Evolutionary conservation across 2,113 vertebrate species (phyloP).

Genomic region (Eulemur rufifrons): DNA sequence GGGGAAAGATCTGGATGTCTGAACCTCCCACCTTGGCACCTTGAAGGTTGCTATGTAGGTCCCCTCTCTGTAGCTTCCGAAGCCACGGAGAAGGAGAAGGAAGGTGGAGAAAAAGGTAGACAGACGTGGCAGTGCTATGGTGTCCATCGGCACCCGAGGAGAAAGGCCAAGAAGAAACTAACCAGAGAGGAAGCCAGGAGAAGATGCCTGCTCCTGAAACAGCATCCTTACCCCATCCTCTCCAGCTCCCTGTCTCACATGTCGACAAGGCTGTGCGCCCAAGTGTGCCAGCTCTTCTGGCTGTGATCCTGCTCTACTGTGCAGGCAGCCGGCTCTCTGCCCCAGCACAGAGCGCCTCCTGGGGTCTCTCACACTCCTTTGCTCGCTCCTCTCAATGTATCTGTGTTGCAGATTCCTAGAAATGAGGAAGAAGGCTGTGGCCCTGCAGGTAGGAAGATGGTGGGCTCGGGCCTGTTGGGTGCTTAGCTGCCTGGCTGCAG

Average conservation of each 20-base stretch:
- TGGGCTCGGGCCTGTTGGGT: not conserved
- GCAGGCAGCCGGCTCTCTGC: conserved; percentile 1
- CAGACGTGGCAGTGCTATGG: not conserved
- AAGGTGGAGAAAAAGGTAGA: not conserved
- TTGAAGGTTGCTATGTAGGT: not conserved
- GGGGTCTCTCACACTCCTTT: conserved; percentile 2
- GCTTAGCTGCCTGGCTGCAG: not conserved
- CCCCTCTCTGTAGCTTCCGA: not conserved
- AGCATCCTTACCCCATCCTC: not conserved
- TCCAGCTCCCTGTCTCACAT: not conserved
- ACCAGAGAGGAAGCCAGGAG: conserved; percentile 18
- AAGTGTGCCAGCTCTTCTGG: conserved; percentile 45
- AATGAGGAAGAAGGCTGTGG: not conserved
- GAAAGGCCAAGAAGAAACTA: conserved; percentile 8
- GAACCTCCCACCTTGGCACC: not conserved
- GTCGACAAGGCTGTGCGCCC: not conserved
- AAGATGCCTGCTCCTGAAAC: conserved; percentile 14
- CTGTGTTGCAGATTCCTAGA: conserved; percentile 14
- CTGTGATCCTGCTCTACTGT: not conserved
- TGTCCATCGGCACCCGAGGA: not conserved
- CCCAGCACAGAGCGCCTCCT: not conserved
- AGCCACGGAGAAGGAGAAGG: not conserved
- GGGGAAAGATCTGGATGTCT: not conserved
- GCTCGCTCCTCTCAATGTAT: not conserved
- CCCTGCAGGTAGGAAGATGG: not conserved